Percentiles rank a stretch among this genome's conserved stretches.
Conservation (phyloP, 2,888 invertebrate genomes). For the Mythimna loreyi region DNA sequence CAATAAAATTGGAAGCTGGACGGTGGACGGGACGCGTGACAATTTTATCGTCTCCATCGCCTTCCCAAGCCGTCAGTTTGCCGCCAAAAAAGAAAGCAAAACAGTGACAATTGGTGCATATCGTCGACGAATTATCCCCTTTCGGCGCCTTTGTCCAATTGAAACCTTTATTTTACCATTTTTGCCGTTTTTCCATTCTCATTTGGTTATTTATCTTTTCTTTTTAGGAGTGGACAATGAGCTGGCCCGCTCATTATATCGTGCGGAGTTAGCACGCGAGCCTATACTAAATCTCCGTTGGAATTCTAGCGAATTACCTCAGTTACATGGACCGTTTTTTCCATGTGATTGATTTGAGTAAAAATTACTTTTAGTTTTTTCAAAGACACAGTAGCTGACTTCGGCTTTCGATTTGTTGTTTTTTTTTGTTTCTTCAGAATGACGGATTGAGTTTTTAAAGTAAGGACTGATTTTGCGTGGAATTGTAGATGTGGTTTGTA, state of each 20-base stretch:
- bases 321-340: constrained; percentile 85
- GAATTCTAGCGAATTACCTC: constrained; percentile 90
- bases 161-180: constrained; percentile 89
- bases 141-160: constrained; percentile 90
- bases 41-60: constrained; percentile 81
- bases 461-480: constrained; percentile 21
- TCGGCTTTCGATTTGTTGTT: constrained; percentile 47
- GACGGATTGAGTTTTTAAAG: constrained; percentile 58
- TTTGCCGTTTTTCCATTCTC: constrained; percentile 90
- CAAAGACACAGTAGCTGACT: constrained; percentile 53
- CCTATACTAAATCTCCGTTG: constrained; percentile 87
- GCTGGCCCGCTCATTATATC: constrained; percentile 85
- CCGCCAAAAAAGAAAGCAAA: constrained; percentile 84
- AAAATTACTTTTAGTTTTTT: constrained; percentile 88
- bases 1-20: constrained; percentile 64
- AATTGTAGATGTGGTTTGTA: constrained; percentile 4
- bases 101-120: constrained; percentile 91
- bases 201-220: constrained; percentile 90
- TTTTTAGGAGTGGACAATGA: constrained; percentile 85
- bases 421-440: constrained; percentile 21
- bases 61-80: constrained; percentile 73
- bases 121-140: constrained; percentile 88
- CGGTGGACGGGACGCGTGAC: constrained; percentile 69
- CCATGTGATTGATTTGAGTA: constrained; percentile 89
- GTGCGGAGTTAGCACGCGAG: constrained; percentile 85